These are phyloP conservation scores for Brachynemurus nebulosus DNA, from an alignment of 2,888 invertebrate genomes.

Conservation along the genomic window DNA sequence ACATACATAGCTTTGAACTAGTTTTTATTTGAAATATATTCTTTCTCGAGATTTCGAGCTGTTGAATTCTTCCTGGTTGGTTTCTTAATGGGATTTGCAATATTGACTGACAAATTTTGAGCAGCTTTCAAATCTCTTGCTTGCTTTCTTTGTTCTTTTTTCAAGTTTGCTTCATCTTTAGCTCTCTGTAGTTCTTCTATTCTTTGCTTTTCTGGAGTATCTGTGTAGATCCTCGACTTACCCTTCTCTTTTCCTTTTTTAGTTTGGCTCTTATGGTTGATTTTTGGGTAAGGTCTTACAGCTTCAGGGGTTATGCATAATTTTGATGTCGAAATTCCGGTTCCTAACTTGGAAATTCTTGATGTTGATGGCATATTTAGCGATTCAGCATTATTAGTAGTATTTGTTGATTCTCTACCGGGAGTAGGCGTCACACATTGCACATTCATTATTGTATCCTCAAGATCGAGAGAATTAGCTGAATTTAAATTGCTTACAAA, in stretches of 20 bases:
- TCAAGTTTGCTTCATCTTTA: conserved; percentile 16
- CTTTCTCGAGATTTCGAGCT: too few species aligned
- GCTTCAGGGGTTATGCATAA: conserved; percentile 8
- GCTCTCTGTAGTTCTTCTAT: conserved; percentile 8
- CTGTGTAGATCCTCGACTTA: conserved; percentile 14
- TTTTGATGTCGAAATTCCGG: neutral
- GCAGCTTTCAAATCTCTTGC: neutral
- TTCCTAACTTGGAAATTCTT: neutral
- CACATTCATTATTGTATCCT: neutral
- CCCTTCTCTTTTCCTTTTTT: neutral
- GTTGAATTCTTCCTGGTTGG: neutral
- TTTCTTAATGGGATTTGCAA: neutral
- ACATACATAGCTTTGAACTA: too few species aligned
- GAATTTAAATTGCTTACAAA: neutral
- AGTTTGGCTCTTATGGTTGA: neutral
- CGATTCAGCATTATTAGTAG: neutral
- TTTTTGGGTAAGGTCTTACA: conserved; percentile 13
- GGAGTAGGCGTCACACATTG: neutral
- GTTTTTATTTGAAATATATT: too few species aligned
- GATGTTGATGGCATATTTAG: neutral
- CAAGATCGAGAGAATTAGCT: neutral
- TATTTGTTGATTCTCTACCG: too few species aligned
- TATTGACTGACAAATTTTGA: neutral
- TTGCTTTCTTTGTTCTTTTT: neutral
- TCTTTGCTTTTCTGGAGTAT: conserved; percentile 16